Base-by-base conservation (phyloP, 37 sponge, comb jelly and placozoan genomes). In the Agelas oroides region DNA sequence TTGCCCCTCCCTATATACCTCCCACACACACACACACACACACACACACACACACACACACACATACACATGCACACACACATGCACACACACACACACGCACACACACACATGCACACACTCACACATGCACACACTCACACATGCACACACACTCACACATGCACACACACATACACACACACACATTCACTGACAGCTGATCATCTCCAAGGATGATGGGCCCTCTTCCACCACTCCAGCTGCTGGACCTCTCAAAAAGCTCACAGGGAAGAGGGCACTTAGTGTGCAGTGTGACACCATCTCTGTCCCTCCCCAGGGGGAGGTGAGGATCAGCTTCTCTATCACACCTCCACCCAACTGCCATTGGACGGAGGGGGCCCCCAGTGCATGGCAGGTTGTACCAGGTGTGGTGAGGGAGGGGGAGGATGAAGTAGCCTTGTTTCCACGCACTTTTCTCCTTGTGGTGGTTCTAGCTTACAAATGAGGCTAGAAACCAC, bases 381-480 rank as follows among this genome's bases (percentile, higher is more conserved):
- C 90, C 5, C 58, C 90, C 79, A 90, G 90, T 35, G 59, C 73
- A 1, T 90, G 90, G 90, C 84, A 90, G 41, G 32, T 90, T 3
- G 12, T 75, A 13, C 55, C 75, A 77, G 72, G 68, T 84, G 33
- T 46, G 46, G 46, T 46, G 46, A 12, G 46, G n/a, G n/a, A n/a
- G n/a, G n/a, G n/a, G n/a, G n/a, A n/a, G n/a, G n/a, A n/a, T n/a
- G n/a, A n/a, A n/a, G n/a, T n/a, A n/a, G n/a, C n/a, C n/a, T n/a
- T n/a, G n/a, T n/a, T n/a, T n/a, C n/a, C n/a, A n/a, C n/a, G n/a
- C n/a, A n/a, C n/a, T n/a, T n/a, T n/a, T n/a, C n/a, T n/a, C n/a
- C n/a, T n/a, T n/a, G n/a, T n/a, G n/a, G n/a, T n/a, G n/a, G n/a
- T n/a, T n/a, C n/a, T n/a, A n/a, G n/a, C n/a, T n/a, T n/a, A n/a